Percentiles rank a stretch among this genome's conserved stretches.
These are phyloP conservation scores for Hafferia zeledoni DNA, from an alignment of 2,797 vertebrate genomes.

Conservation along the genomic window DNA sequence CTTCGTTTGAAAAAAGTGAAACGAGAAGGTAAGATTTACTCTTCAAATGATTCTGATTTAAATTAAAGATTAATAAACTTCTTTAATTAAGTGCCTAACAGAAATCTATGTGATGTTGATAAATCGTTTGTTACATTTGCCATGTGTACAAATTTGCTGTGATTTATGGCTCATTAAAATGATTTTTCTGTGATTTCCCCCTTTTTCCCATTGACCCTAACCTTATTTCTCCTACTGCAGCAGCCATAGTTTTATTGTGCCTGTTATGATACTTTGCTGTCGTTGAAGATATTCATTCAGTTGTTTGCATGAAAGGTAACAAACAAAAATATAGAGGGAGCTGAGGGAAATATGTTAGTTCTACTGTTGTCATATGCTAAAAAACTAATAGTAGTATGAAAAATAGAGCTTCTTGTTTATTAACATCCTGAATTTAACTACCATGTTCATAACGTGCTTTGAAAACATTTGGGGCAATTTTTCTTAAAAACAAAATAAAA, in stretches of 20 bases:
- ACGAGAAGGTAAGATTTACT: neutral
- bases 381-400: slow-evolving; percentile 58
- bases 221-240: neutral
- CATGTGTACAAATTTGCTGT: neutral
- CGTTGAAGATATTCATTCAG: slow-evolving; percentile 20
- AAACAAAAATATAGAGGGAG: neutral
- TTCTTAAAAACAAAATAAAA: neutral
- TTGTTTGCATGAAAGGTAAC: slow-evolving; percentile 31
- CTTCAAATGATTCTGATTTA: slow-evolving; percentile 4
- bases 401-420: slow-evolving; percentile 67
- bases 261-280: slow-evolving; percentile 21
- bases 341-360: slow-evolving; percentile 27
- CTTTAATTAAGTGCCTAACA: slow-evolving; percentile 40
- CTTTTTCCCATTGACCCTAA: slow-evolving; percentile 1
- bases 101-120: neutral
- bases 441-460: neutral
- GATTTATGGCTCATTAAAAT: slow-evolving; percentile 26
- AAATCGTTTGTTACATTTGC: neutral
- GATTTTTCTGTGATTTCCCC: slow-evolving; percentile 15
- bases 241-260: slow-evolving; percentile 53
- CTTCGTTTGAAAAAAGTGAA: neutral
- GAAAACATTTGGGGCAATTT: slow-evolving; percentile 22
- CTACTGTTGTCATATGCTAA: slow-evolving; percentile 26
- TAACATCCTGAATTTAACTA: slow-evolving; percentile 46
- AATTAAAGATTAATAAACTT: slow-evolving; percentile 8